Conservation (phyloP, 2,113 vertebrate species). For the Irena cyanogastra region DNA sequence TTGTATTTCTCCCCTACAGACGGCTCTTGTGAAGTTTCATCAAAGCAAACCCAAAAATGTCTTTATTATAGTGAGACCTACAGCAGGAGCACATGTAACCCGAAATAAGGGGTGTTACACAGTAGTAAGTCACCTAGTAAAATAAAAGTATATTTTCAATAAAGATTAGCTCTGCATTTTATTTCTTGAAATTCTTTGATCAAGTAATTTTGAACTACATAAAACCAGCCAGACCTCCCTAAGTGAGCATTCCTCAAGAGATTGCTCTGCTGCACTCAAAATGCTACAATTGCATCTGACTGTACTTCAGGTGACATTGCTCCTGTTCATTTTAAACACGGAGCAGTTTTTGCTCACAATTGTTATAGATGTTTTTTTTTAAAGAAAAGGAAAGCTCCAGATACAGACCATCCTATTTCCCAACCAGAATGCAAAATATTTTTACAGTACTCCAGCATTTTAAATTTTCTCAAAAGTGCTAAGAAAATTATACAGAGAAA, state of each 20-base stretch:
- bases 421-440: background rate
- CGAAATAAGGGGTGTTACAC: background rate
- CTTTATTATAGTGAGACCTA: conserved; percentile 21
- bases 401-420: background rate
- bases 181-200: conserved; percentile 54
- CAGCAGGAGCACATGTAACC: conserved; percentile 13
- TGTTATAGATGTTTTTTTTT: background rate
- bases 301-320: background rate
- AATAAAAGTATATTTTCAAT: conserved; percentile 51
- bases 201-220: conserved; percentile 51
- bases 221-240: conserved; percentile 44
- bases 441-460: background rate
- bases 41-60: conserved; percentile 42
- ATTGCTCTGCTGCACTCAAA: background rate
- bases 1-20: conserved; percentile 38
- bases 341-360: background rate
- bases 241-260: background rate
- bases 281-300: background rate
- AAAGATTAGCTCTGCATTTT: conserved; percentile 52
- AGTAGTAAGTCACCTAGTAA: conserved; percentile 57
- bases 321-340: background rate
- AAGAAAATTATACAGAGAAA: background rate
- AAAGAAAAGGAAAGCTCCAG: background rate
- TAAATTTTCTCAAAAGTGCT: background rate
- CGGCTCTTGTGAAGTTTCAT: conserved; percentile 31